These are phyloP conservation scores for Molanna angustata DNA, from an alignment of 2,888 invertebrate genomes.

Conservation along the genomic window DNA sequence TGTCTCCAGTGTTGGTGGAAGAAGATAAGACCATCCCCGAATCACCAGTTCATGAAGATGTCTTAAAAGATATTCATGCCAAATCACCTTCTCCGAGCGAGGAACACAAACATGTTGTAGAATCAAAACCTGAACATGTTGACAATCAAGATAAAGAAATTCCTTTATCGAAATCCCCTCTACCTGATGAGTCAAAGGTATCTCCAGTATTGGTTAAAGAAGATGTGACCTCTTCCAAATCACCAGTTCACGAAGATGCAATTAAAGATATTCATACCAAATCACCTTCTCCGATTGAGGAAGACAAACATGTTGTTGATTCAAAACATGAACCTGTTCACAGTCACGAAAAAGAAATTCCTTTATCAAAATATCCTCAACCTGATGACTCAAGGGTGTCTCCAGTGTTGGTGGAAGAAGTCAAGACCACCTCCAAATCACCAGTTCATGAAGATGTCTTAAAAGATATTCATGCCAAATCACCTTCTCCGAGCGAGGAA, in stretches of 20 bases:
- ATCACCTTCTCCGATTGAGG: not conserved
- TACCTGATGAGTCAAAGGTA: not conserved
- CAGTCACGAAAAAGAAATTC: no score
- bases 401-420: no score
- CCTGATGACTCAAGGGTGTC: no score
- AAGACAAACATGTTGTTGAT: not conserved
- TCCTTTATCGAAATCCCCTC: not conserved
- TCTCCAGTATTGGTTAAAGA: not conserved
- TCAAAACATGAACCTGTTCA: not conserved
- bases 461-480: not conserved
- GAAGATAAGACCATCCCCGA: no score
- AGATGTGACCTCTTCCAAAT: not conserved
- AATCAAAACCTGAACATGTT: not conserved
- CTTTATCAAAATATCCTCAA: no score
- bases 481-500: not conserved
- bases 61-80: not conserved
- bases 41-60: not conserved
- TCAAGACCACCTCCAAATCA: no score
- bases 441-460: not conserved
- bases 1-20: no score
- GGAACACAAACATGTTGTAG: not conserved
- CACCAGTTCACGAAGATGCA: not conserved
- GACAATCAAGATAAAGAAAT: not conserved
- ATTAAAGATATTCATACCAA: constrained; percentile 29
- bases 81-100: not conserved